A percentile compares a stretch with the other conserved stretches of the same genome.
Evolutionary conservation across 2,113 vertebrate genomes (phyloP).

Genomic region (Nycticebus coucang): DNA sequence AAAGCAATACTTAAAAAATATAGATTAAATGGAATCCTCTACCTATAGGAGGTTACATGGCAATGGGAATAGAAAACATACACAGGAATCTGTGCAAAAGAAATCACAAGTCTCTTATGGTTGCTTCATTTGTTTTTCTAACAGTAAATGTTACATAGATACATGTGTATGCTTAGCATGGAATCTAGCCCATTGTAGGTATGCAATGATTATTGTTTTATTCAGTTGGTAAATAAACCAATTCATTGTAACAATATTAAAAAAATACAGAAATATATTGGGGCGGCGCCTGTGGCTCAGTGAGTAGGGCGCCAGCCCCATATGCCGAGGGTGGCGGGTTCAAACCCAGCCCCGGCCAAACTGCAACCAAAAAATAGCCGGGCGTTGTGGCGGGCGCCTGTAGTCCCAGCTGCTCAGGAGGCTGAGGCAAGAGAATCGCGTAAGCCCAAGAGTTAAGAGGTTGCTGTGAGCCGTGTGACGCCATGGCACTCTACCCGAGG

Average conservation of each 20-base stretch:
- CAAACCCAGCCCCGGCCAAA: too few species aligned
- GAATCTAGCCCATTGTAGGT: neutral
- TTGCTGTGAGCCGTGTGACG: too few species aligned
- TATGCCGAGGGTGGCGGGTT: too few species aligned
- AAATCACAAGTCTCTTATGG: neutral
- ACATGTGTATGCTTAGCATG: neutral
- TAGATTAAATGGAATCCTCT: neutral
- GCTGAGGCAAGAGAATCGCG: too few species aligned
- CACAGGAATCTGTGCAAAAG: neutral
- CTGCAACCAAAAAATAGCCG: too few species aligned
- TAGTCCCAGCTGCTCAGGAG: too few species aligned
- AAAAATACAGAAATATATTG: neutral
- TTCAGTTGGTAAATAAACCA: neutral
- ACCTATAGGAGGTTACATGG: neutral
- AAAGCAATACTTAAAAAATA: neutral
- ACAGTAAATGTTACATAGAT: neutral
- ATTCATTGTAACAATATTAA: neutral
- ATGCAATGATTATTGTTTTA: neutral
- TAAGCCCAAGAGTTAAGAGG: too few species aligned
- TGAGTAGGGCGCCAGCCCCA: too few species aligned
- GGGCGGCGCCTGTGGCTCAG: too few species aligned
- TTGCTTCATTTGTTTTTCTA: conserved; percentile 7
- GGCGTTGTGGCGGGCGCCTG: too few species aligned
- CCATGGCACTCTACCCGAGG: too few species aligned
- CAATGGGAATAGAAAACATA: neutral